These are phyloP conservation scores for Nothoprocta perdicaria DNA, from an alignment of 2,113 vertebrate species.

Conservation along the genomic window DNA sequence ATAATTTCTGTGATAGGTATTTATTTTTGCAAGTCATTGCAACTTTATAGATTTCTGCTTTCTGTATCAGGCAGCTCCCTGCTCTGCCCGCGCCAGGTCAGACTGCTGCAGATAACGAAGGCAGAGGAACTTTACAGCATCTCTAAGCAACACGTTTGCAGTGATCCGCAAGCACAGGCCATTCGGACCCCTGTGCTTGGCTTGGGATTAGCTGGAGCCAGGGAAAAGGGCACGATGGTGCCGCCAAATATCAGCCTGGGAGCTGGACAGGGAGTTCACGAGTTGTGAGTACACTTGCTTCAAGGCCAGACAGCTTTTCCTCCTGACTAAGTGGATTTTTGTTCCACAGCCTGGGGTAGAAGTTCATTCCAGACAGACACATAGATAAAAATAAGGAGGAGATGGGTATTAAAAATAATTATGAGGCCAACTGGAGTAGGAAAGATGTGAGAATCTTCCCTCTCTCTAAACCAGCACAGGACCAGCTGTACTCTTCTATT, in stretches of 20 bases:
- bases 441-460: neutral
- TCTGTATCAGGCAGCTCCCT: neutral
- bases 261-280: neutral
- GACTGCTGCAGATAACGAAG: neutral
- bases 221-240: neutral
- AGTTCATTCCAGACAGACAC: neutral
- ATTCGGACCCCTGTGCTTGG: neutral
- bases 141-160: neutral
- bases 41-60: neutral
- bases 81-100: neutral
- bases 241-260: neutral
- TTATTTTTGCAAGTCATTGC: neutral
- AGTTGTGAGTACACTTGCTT: neutral
- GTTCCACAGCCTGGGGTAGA: neutral
- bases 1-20: neutral
- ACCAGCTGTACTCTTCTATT: neutral
- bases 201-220: neutral
- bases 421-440: neutral
- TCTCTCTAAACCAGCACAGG: neutral
- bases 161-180: rapidly evolving
- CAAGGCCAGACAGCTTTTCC: neutral
- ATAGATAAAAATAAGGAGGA: neutral
- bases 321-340: neutral
- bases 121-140: neutral
- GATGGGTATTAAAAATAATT: neutral